phyloP scores from a whole-genome alignment of 2,888 invertebrate species.

The Carabus problematicus region DNA sequence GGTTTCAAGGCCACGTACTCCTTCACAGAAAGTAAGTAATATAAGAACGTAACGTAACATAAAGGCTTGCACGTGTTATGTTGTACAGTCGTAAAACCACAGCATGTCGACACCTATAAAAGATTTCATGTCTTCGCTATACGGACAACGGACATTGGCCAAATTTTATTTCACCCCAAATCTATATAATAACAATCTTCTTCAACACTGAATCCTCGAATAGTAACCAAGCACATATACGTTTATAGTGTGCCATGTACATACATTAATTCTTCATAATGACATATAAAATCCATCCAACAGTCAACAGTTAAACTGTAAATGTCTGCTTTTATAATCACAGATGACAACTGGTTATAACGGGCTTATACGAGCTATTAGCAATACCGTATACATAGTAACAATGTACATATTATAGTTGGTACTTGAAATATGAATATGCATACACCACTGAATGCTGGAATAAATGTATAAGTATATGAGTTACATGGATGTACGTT shows the following conservation, averaged over 20 bases:
- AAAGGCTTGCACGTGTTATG: neutral
- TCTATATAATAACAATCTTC: slow-evolving; percentile 6
- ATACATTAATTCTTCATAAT: neutral
- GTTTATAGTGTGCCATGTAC: neutral
- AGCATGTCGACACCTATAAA: too few species aligned
- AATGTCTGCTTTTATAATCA: too few species aligned
- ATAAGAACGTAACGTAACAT: neutral
- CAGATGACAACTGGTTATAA: too few species aligned
- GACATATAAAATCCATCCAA: neutral
- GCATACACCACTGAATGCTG: neutral
- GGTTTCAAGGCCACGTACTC: slow-evolving; percentile 89
- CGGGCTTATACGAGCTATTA: too few species aligned
- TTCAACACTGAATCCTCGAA: too few species aligned
- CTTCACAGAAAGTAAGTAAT: slow-evolving; percentile 91
- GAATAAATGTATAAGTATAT: too few species aligned
- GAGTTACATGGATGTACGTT: neutral
- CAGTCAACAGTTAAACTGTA: too few species aligned
- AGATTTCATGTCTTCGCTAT: neutral
- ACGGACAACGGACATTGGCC: neutral
- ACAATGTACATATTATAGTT: neutral
- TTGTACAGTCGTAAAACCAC: neutral
- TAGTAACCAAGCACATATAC: too few species aligned
- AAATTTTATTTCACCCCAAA: too few species aligned
- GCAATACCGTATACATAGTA: too few species aligned
- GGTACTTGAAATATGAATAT: slow-evolving; percentile 3